These are phyloP conservation scores for Andrena flavipes DNA, from an alignment of 2,888 invertebrate genomes.

Conservation along the genomic window DNA sequence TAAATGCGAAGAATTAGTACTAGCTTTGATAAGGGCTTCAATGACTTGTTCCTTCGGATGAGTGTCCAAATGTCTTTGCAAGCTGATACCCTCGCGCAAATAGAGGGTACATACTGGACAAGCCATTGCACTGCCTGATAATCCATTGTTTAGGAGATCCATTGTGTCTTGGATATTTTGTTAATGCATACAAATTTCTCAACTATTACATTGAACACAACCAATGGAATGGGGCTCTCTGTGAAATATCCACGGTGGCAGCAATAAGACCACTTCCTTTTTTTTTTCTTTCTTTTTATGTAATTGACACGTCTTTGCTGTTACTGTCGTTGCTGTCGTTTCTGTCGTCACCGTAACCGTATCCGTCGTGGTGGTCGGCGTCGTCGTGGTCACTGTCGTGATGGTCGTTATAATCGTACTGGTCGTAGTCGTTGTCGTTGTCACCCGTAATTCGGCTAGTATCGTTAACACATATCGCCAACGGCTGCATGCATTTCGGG, in stretches of 20 bases:
- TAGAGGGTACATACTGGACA: conserved; percentile 95
- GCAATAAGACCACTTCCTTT: conserved; percentile 31
- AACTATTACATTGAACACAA: conserved; percentile 39
- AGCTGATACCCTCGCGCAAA: conserved; percentile 92
- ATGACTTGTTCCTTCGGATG: conserved; percentile 96
- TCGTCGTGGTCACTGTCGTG: conserved; percentile 47
- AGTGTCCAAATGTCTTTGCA: conserved; percentile 93
- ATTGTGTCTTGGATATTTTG: conserved; percentile 56
- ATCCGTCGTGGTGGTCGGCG: conserved; percentile 20
- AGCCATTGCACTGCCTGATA: conserved; percentile 82
- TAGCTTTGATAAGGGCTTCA: conserved; percentile 89
- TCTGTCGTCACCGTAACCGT: conserved; percentile 3
- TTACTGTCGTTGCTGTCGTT: conserved; percentile 31
- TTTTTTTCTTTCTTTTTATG: conserved; percentile 29
- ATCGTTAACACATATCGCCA: conserved; percentile 66
- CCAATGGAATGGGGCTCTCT: conserved; percentile 27
- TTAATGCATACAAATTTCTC: conserved; percentile 30
- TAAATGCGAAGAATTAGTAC: conserved; percentile 74
- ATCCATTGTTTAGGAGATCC: conserved; percentile 68
- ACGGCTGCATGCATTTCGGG: conserved; percentile 69
- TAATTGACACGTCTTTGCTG: conserved; percentile 47
- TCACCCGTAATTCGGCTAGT: conserved; percentile 57
- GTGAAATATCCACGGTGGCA: conserved; percentile 35
- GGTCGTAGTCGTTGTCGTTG: conserved; percentile 45
- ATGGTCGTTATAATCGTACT: conserved; percentile 51